phyloP scores from a whole-genome alignment of 2,797 vertebrate genomes.

The Propithecus perrieri region DNA sequence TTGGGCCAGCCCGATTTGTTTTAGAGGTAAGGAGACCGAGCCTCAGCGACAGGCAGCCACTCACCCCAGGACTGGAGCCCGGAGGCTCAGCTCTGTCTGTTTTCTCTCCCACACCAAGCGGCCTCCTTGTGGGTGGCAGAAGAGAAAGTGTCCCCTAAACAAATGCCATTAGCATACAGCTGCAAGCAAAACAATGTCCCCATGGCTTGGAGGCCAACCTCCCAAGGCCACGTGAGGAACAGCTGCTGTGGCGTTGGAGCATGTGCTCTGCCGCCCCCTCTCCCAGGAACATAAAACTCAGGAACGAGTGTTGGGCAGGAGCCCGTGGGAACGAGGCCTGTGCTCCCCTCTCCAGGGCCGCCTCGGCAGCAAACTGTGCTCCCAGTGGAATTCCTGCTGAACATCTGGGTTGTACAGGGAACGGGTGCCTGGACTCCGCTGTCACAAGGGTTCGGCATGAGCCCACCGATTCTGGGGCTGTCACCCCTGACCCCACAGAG shows the following conservation, averaged over 20 bases:
- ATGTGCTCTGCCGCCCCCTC: constrained; percentile 60
- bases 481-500: constrained; percentile 35
- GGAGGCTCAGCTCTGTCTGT: background rate
- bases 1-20: background rate
- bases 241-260: constrained; percentile 73
- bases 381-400: constrained; percentile 43
- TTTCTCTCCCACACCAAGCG: background rate
- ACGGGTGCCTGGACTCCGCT: background rate
- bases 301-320: constrained; percentile 71
- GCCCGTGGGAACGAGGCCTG: constrained; percentile 79
- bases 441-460: background rate
- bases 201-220: background rate
- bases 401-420: constrained; percentile 44
- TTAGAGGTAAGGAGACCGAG: background rate
- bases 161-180: background rate
- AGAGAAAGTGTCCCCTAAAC: background rate
- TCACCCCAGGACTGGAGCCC: background rate
- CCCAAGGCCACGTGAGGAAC: constrained; percentile 58
- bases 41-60: background rate
- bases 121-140: background rate
- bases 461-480: background rate
- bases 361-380: constrained; percentile 18
- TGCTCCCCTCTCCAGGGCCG: constrained; percentile 61
- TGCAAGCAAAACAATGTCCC: background rate
- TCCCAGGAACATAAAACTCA: constrained; percentile 72